These are phyloP conservation scores for Liasis olivaceus DNA, from an alignment of 2,797 vertebrate species.

Conservation along the genomic window DNA sequence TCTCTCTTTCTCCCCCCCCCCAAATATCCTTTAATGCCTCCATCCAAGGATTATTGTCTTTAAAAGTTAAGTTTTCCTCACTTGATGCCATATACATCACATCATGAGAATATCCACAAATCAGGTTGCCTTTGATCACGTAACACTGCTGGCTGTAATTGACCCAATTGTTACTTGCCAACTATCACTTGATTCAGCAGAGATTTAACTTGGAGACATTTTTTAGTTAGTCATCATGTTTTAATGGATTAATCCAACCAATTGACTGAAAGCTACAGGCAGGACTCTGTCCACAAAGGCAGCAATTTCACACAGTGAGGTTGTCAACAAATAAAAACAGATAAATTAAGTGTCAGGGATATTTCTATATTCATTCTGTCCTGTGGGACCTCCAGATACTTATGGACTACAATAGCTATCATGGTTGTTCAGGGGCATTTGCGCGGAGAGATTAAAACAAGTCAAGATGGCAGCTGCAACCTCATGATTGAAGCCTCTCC, in stretches of 20 bases:
- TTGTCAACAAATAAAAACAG: not conserved
- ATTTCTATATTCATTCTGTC: not conserved
- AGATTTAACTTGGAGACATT: not conserved
- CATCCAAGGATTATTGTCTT: not conserved
- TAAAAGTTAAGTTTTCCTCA: not conserved
- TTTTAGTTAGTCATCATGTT: not conserved
- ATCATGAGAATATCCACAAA: not conserved
- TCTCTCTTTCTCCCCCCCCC: not conserved
- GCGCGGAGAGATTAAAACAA: not conserved
- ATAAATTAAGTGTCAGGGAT: not conserved
- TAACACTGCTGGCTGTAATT: not conserved
- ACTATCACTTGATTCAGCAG: not conserved
- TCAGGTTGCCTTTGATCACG: not conserved
- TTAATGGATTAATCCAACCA: slow-evolving; percentile 12
- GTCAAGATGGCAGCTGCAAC: not conserved
- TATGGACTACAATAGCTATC: not conserved
- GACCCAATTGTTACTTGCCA: not conserved
- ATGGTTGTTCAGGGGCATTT: not conserved
- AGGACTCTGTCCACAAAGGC: not conserved
- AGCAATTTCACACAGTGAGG: slow-evolving; percentile 1
- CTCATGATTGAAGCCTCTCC: not conserved
- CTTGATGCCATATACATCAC: not conserved
- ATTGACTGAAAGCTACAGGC: not conserved
- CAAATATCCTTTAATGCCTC: too few relatives aligned
- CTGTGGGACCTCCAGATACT: not conserved